Evolutionary conservation across 1,140 invertebrate genomes (phyloP).

Genomic region (Ceratina japonica): DNA sequence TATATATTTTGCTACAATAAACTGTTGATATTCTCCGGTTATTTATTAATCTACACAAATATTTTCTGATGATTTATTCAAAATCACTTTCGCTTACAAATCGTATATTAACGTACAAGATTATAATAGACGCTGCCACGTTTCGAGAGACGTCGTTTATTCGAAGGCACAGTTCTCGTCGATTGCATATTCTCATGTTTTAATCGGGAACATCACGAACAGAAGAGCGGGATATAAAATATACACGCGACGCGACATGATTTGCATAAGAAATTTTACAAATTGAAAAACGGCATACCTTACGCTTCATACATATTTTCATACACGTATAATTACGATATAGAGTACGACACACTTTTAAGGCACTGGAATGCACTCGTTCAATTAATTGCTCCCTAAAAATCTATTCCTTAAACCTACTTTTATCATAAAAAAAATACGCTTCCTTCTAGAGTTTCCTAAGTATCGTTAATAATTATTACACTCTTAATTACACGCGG

Average conservation of each 20-base stretch:
- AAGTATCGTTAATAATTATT: not conserved
- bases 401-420: constrained; percentile 10
- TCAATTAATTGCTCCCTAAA: not conserved
- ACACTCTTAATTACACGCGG: not conserved
- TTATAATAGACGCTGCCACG: constrained; percentile 28
- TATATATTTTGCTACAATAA: not conserved
- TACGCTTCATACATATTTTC: not conserved
- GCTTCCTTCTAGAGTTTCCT: not conserved
- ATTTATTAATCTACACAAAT: not conserved
- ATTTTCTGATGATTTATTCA: constrained; percentile 38
- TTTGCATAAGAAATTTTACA: constrained; percentile 17
- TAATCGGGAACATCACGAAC: constrained; percentile 24
- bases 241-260: not conserved
- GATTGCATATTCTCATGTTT: constrained; percentile 21
- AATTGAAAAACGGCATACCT: not conserved
- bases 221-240: not conserved
- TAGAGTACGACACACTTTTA: not conserved
- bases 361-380: constrained; percentile 43
- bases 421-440: constrained; percentile 19
- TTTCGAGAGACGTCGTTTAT: constrained; percentile 25
- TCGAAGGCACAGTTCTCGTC: constrained; percentile 21
- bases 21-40: not conserved
- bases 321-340: not conserved
- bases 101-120: constrained; percentile 42
- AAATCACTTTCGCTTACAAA: constrained; percentile 50